Conservation (phyloP, 2,888 invertebrate species). For the Habrosyne pyritoides region DNA sequence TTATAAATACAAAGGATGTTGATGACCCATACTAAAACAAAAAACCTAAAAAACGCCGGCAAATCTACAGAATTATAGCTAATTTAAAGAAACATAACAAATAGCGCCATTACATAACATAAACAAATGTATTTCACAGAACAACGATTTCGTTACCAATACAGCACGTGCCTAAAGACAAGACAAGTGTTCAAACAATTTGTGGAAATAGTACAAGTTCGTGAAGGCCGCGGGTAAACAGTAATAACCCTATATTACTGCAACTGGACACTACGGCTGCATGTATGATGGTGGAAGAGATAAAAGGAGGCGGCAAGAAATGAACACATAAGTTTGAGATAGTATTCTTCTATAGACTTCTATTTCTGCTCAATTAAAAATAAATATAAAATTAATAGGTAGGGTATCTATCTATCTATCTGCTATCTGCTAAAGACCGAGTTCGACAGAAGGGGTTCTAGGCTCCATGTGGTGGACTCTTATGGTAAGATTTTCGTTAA, state of each 20-base stretch:
- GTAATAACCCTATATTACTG: slow-evolving; percentile 72
- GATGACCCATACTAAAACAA: too few species aligned
- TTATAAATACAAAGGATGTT: too few species aligned
- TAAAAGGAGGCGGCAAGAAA: slow-evolving; percentile 20
- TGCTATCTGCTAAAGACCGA: neutral
- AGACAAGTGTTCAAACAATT: slow-evolving; percentile 62
- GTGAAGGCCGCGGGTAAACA: slow-evolving; percentile 78
- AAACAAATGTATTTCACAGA: slow-evolving; percentile 10
- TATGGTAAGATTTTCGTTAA: too few species aligned
- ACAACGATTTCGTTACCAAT: slow-evolving; percentile 44
- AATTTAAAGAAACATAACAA: neutral
- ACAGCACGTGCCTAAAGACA: slow-evolving; percentile 69
- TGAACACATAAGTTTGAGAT: too few species aligned
- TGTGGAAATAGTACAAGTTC: slow-evolving; percentile 68
- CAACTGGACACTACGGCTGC: slow-evolving; percentile 57
- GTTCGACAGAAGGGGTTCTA: too few species aligned
- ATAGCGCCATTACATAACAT: neutral
- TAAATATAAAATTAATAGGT: too few species aligned
- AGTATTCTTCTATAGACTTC: too few species aligned
- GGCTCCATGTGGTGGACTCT: too few species aligned
- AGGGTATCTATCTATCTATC: too few species aligned
- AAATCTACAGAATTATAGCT: too few species aligned
- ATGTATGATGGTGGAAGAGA: slow-evolving; percentile 23
- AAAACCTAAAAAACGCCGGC: too few species aligned
- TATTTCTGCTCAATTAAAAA: too few species aligned